Evolutionary conservation across 1,140 invertebrate species (phyloP).

Genomic region (Sogatella furcifera): DNA sequence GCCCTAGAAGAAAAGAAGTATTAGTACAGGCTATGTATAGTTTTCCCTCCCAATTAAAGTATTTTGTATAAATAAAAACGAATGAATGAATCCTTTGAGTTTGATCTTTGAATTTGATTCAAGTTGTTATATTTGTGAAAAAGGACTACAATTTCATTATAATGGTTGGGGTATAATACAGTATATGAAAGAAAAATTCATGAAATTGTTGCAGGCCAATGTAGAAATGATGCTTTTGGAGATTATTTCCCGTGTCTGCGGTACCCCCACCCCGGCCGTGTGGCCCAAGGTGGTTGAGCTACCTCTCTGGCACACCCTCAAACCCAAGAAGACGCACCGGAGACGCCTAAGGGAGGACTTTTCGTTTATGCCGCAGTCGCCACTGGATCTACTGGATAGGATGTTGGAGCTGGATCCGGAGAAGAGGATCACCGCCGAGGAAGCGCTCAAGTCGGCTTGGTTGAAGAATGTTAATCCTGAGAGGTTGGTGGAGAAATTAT

Average conservation of each 20-base stretch:
- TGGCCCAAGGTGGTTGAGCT: constrained; percentile 96
- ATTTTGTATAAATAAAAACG: no score
- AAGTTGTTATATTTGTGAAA: no score
- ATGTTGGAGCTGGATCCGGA: constrained; percentile 96
- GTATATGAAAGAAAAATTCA: no score
- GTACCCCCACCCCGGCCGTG: constrained; percentile 89
- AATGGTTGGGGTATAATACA: no score
- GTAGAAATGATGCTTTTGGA: constrained; percentile 91
- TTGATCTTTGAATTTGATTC: no score
- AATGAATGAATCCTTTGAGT: no score
- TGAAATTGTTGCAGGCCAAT: constrained; percentile 70
- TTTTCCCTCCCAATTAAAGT: no score
- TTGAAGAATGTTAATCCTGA: constrained; percentile 82
- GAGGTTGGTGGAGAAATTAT: constrained; percentile 41
- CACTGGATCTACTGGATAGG: constrained; percentile 87
- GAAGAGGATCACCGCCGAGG: constrained; percentile 85
- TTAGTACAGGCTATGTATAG: no score
- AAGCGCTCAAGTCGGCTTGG: constrained; percentile 91
- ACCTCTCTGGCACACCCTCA: constrained; percentile 82
- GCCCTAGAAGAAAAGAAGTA: no score
- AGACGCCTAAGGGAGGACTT: constrained; percentile 88
- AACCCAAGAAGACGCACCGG: constrained; percentile 83
- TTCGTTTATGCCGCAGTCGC: constrained; percentile 74
- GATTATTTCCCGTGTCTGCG: constrained; percentile 88
- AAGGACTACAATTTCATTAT: no score